Evolutionary conservation across 1,140 invertebrate species (phyloP).

Genomic region (Drosophila sucinea): DNA sequence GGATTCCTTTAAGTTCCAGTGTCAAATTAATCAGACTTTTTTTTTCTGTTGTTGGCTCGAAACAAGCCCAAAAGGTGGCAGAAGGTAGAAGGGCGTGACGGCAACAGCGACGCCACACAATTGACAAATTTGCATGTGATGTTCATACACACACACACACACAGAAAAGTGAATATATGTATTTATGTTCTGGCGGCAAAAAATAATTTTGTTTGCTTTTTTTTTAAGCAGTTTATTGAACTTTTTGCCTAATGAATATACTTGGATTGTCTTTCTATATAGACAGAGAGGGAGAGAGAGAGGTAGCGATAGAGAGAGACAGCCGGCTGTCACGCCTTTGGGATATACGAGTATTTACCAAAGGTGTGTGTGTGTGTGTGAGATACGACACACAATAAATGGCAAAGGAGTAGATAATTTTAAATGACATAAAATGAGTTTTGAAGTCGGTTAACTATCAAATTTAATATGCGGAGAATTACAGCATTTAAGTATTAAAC

Average conservation of each 20-base stretch:
- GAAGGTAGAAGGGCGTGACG: slow-evolving; percentile 37
- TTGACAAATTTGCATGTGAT: slow-evolving; percentile 68
- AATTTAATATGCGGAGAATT: no score
- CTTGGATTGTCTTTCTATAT: slow-evolving; percentile 47
- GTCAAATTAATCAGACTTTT: slow-evolving; percentile 80
- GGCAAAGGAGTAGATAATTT: background rate
- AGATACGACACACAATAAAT: background rate
- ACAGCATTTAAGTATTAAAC: no score
- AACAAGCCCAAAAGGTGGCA: slow-evolving; percentile 39
- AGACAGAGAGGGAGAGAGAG: background rate
- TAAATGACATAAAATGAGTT: background rate
- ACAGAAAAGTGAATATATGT: slow-evolving; percentile 37
- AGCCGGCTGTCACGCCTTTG: background rate
- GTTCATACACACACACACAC: slow-evolving; percentile 27
- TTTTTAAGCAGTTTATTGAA: slow-evolving; percentile 63
- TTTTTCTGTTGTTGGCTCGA: slow-evolving; percentile 27
- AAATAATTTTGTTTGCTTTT: slow-evolving; percentile 47
- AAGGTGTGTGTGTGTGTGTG: background rate
- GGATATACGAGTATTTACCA: slow-evolving; percentile 4
- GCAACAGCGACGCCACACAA: slow-evolving; percentile 33
- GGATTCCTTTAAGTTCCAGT: slow-evolving; percentile 67
- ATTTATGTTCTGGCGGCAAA: slow-evolving; percentile 52
- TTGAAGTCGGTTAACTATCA: background rate
- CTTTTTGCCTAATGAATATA: slow-evolving; percentile 59
- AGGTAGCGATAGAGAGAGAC: background rate